phyloP scores from a whole-genome alignment of 2,113 vertebrate genomes.

The Pterocles gutturalis region DNA sequence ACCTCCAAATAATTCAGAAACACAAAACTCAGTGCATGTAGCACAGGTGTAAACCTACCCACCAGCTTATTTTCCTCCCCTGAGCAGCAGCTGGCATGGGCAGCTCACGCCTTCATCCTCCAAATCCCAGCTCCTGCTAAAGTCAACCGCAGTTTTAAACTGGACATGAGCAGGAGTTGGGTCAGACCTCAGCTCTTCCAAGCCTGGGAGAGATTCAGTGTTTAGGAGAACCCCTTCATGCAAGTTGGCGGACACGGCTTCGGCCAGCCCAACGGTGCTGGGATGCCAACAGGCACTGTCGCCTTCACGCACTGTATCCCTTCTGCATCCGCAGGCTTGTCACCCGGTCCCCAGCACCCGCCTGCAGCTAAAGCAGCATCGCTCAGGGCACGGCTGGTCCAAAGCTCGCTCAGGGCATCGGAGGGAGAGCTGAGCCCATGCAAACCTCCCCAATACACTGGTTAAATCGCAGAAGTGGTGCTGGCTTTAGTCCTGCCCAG shows the following conservation, averaged over 20 bases:
- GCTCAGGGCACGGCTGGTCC: not conserved
- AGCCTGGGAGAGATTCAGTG: not conserved
- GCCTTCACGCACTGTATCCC: accelerated
- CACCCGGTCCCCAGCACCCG: accelerated
- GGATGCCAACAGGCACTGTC: not conserved
- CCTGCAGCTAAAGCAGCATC: not conserved
- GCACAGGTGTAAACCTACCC: not conserved
- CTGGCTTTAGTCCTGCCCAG: not conserved
- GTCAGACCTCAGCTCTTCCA: not conserved
- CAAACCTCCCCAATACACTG: accelerated
- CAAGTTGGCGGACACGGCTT: accelerated
- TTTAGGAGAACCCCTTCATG: accelerated
- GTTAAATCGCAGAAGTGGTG: not conserved
- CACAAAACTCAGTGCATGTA: accelerated
- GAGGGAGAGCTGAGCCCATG: accelerated
- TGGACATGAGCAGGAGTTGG: accelerated
- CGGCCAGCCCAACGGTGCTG: accelerated
- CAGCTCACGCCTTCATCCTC: not conserved
- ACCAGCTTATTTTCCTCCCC: not conserved
- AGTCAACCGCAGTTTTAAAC: not conserved
- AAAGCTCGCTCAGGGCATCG: not conserved
- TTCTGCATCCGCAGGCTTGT: not conserved
- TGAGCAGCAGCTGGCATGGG: not conserved
- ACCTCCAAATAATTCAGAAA: not conserved
- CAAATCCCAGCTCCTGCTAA: not conserved